These are phyloP conservation scores for Andricus quercusramuli DNA, from an alignment of 2,888 invertebrate genomes.

Conservation along the genomic window DNA sequence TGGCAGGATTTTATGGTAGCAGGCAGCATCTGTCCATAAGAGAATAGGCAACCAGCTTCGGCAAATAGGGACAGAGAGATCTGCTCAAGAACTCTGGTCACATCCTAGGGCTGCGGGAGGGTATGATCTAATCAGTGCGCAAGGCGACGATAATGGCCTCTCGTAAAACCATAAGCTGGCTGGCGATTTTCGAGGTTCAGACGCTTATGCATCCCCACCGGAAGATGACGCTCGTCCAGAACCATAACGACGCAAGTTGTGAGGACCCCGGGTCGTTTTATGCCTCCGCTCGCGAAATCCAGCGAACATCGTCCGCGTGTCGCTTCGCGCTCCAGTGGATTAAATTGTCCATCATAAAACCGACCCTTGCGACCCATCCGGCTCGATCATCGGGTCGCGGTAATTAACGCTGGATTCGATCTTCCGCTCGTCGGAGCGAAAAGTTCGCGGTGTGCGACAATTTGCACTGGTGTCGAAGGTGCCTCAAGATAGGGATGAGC, in stretches of 20 bases:
- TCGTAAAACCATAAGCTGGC: conserved; percentile 53
- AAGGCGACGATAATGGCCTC: conserved; percentile 41
- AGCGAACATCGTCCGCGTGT: conserved; percentile 25
- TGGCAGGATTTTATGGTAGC: background rate
- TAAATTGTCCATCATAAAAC: conserved; percentile 57
- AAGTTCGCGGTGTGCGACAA: conserved; percentile 58
- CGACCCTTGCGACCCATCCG: conserved; percentile 50
- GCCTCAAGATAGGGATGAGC: background rate
- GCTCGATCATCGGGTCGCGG: conserved; percentile 53
- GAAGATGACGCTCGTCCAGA: conserved; percentile 24
- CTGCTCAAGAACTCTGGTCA: conserved; percentile 13
- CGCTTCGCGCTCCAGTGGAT: conserved; percentile 47
- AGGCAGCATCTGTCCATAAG: background rate
- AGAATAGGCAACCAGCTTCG: background rate
- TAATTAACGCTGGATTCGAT: conserved; percentile 71
- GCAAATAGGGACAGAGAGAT: background rate
- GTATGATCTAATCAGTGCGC: conserved; percentile 41
- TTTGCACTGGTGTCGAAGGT: conserved; percentile 41
- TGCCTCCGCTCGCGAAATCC: conserved; percentile 5
- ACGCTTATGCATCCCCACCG: conserved; percentile 28
- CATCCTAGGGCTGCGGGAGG: background rate
- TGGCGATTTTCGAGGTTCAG: conserved; percentile 45
- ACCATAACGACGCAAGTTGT: conserved; percentile 45
- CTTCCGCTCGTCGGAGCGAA: conserved; percentile 62
- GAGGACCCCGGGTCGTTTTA: conserved; percentile 42